phyloP scores from a whole-genome alignment of 2,797 vertebrate species.

The Gephyroberyx darwinii region DNA sequence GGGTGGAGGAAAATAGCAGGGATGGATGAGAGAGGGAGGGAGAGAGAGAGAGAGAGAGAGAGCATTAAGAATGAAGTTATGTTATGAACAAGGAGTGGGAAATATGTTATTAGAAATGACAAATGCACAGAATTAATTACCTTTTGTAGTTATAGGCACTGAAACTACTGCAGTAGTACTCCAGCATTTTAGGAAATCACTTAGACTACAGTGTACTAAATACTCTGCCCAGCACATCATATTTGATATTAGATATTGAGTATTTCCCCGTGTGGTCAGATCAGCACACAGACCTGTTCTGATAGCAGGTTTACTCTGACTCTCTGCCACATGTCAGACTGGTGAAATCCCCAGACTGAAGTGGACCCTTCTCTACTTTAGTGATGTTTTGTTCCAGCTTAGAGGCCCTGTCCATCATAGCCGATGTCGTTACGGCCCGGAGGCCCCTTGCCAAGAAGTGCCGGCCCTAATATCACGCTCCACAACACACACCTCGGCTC shows the following conservation, averaged over 20 bases:
- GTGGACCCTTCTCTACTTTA: conserved; percentile 1
- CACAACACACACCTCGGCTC: conserved; percentile 57
- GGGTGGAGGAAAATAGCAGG: conserved; percentile 12
- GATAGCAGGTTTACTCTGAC: conserved; percentile 10
- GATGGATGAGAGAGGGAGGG: background rate
- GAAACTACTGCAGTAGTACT: background rate
- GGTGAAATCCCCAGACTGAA: background rate
- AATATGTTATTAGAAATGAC: conserved; percentile 32
- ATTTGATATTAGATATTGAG: background rate
- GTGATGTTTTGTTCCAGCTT: conserved; percentile 32
- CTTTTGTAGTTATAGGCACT: background rate
- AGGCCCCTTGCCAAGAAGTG: conserved; percentile 37
- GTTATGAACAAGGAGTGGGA: conserved; percentile 12
- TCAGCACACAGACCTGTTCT: background rate
- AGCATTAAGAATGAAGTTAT: background rate
- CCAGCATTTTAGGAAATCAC: background rate
- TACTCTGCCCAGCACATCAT: background rate
- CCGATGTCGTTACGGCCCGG: conserved; percentile 34
- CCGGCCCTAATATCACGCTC: conserved; percentile 68
- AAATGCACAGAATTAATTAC: conserved; percentile 21
- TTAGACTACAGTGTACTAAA: background rate
- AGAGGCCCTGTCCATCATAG: conserved; percentile 52
- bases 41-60: too few relatives aligned
- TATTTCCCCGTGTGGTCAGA: conserved; percentile 3
- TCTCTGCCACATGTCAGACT: conserved; percentile 8